Evolutionary conservation across 2,113 vertebrate genomes (phyloP).

Genomic region (Prunella fulvescens): DNA sequence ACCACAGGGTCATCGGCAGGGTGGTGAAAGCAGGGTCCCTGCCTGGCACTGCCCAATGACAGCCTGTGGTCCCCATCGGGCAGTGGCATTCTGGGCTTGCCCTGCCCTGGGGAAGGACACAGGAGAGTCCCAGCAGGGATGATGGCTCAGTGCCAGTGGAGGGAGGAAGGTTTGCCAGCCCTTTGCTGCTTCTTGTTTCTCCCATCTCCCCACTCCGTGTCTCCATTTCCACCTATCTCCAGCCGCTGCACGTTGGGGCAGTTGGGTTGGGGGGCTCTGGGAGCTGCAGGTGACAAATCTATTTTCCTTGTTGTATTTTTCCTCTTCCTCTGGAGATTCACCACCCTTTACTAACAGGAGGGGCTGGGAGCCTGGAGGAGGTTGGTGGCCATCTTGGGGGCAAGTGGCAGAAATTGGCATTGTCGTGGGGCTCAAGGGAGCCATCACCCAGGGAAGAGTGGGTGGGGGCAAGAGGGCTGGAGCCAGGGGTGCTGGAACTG

Average conservation of each 20-base stretch:
- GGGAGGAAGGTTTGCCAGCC: background rate
- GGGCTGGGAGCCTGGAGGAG: background rate
- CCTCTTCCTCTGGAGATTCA: background rate
- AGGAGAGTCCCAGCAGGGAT: background rate
- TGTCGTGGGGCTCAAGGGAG: background rate
- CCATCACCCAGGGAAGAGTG: background rate
- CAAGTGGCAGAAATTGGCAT: background rate
- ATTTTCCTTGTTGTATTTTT: background rate
- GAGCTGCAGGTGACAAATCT: background rate
- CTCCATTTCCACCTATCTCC: background rate
- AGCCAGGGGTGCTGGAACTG: background rate
- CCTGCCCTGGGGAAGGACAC: background rate
- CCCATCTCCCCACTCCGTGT: background rate
- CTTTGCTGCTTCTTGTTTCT: background rate
- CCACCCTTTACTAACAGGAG: background rate
- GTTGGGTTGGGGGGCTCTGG: background rate
- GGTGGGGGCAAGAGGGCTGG: background rate
- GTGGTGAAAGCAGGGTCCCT: background rate
- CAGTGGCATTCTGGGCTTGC: background rate
- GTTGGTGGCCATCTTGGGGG: background rate
- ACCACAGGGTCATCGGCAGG: accelerated
- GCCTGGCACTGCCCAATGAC: background rate
- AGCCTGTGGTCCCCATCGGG: background rate
- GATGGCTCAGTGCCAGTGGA: background rate
- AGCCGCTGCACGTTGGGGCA: accelerated